Evolutionary conservation across 2,113 vertebrate genomes (phyloP).

Genomic region (Ctenodactylus gundi): DNA sequence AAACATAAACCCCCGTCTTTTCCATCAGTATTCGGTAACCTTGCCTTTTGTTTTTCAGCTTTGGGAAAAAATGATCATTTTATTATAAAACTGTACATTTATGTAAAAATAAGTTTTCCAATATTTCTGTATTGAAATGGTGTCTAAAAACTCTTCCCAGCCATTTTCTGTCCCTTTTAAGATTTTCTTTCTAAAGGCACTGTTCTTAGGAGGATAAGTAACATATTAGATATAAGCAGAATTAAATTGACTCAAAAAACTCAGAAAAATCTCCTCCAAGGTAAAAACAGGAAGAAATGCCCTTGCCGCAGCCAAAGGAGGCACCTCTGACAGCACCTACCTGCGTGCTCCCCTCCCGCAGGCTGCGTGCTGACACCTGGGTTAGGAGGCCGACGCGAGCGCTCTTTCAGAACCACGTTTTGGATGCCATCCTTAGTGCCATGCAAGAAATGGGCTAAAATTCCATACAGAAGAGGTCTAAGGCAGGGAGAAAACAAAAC

Average conservation of each 20-base stretch:
- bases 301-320: background rate
- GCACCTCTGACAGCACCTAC: conserved; percentile 66
- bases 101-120: background rate
- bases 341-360: conserved; percentile 69
- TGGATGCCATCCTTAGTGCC: conserved; percentile 80
- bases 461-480: conserved; percentile 95
- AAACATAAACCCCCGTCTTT: background rate
- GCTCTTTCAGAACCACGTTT: conserved; percentile 79
- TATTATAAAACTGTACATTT: background rate
- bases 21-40: background rate
- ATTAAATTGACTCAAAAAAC: conserved; percentile 13
- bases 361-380: conserved; percentile 62
- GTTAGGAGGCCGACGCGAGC: conserved; percentile 73
- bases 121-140: background rate
- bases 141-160: background rate
- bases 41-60: background rate
- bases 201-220: background rate
- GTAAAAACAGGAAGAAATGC: background rate
- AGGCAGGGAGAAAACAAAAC: conserved; percentile 62
- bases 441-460: conserved; percentile 90
- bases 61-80: background rate
- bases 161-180: background rate
- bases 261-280: conserved; percentile 12
- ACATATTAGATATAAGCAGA: background rate
- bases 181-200: background rate